phyloP scores from a whole-genome alignment of 2,113 vertebrate species.

The Loxodonta africana region DNA sequence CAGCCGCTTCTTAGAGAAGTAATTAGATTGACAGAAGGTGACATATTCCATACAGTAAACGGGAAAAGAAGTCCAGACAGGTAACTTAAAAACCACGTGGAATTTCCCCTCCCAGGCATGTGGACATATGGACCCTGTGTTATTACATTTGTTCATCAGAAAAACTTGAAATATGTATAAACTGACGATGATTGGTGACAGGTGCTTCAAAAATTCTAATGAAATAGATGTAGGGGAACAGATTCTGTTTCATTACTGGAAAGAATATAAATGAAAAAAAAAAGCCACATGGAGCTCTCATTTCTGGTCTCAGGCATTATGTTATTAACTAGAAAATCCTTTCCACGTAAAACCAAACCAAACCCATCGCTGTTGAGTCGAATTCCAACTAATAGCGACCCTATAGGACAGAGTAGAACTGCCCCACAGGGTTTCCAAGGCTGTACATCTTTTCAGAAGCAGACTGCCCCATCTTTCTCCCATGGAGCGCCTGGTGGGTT shows the following conservation, averaged over 20 bases:
- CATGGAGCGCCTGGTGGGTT: not conserved
- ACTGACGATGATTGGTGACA: constrained; percentile 75
- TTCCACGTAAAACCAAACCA: not conserved
- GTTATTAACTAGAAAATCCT: constrained; percentile 54
- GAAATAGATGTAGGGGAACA: constrained; percentile 79
- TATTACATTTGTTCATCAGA: constrained; percentile 66
- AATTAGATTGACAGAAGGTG: constrained; percentile 81
- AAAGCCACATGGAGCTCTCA: constrained; percentile 65
- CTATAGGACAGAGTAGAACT: not conserved
- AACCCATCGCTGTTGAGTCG: not conserved
- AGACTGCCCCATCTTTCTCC: not conserved
- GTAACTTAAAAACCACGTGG: constrained; percentile 68
- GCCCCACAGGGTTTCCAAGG: not conserved
- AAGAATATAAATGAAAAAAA: constrained; percentile 76
- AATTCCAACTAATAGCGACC: not conserved
- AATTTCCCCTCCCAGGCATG: constrained; percentile 63
- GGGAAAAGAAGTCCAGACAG: constrained; percentile 66
- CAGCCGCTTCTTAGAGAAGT: constrained; percentile 68
- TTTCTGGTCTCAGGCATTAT: constrained; percentile 60
- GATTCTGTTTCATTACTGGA: constrained; percentile 68
- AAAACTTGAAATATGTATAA: constrained; percentile 74
- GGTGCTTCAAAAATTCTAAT: constrained; percentile 82
- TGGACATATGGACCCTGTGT: constrained; percentile 72
- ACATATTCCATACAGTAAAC: constrained; percentile 74
- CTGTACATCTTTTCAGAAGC: not conserved